Evolutionary conservation across 2,797 vertebrate genomes (phyloP).

Genomic region (Gephyroberyx darwinii): DNA sequence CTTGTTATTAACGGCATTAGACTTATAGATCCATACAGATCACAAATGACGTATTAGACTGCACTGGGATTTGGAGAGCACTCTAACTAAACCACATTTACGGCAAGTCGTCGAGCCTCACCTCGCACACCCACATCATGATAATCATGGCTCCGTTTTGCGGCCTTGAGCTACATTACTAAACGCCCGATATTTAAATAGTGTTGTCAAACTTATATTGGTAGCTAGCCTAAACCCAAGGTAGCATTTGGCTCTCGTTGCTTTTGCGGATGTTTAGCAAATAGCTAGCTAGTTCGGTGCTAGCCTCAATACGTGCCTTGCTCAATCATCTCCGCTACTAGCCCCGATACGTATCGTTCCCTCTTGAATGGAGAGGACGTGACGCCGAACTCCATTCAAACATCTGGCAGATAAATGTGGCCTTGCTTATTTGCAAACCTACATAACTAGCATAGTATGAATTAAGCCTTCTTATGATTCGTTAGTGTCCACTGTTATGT

Average conservation of each 20-base stretch:
- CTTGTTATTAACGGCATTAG: accelerated
- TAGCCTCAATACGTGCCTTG: background rate
- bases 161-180: constrained; percentile 55
- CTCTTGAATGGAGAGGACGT: too few relatives aligned
- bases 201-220: background rate
- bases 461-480: background rate
- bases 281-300: background rate
- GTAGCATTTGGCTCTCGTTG: background rate
- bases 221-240: accelerated
- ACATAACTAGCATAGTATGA: accelerated
- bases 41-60: accelerated
- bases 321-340: background rate
- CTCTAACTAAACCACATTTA: background rate
- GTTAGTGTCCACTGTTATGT: too few relatives aligned
- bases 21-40: accelerated
- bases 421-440: background rate
- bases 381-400: background rate
- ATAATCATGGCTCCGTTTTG: constrained; percentile 40
- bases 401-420: background rate
- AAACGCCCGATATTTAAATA: background rate
- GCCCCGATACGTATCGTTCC: background rate
- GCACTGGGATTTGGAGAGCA: accelerated
- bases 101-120: background rate
- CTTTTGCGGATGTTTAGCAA: background rate
- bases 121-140: constrained; percentile 18